phyloP scores from a whole-genome alignment of 2,797 vertebrate genomes.

The Danio jaintianensis region DNA sequence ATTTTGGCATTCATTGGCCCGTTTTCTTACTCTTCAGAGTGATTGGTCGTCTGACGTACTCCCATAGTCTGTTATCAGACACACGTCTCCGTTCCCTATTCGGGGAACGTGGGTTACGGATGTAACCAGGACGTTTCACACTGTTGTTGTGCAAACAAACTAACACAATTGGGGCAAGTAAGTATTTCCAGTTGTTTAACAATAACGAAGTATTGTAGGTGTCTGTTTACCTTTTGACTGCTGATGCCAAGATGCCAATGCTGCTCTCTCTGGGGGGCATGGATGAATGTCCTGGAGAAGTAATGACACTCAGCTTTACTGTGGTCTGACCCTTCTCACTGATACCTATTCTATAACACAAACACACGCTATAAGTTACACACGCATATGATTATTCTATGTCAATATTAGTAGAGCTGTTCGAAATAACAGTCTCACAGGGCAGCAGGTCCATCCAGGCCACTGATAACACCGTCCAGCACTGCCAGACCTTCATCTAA shows the following conservation, averaged over 20 bases:
- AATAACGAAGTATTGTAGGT: background rate
- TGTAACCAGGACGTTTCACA: no score
- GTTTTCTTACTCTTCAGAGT: no score
- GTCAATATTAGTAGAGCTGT: background rate
- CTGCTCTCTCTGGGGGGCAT: slow-evolving; percentile 86
- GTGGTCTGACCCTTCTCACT: slow-evolving; percentile 88
- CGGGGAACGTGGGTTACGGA: no score
- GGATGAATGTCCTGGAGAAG: slow-evolving; percentile 87
- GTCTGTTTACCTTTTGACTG: slow-evolving; percentile 83
- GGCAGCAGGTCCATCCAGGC: slow-evolving; percentile 84
- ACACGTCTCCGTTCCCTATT: no score
- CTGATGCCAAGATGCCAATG: slow-evolving; percentile 91
- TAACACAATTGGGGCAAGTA: no score
- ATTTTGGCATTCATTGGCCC: no score
- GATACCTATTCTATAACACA: slow-evolving; percentile 79
- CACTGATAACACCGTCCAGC: slow-evolving; percentile 80
- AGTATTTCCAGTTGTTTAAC: background rate
- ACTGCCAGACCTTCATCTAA: slow-evolving; percentile 89
- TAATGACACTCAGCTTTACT: slow-evolving; percentile 85
- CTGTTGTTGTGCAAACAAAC: no score
- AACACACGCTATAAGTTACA: background rate
- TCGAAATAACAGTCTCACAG: slow-evolving; percentile 78
- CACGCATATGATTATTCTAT: background rate
- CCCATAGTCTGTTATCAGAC: no score
- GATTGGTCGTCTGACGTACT: no score